A percentile compares a stretch with the other conserved stretches of the same genome.
Conservation (phyloP, 2,113 vertebrate species). For the Xiphias gladius region DNA sequence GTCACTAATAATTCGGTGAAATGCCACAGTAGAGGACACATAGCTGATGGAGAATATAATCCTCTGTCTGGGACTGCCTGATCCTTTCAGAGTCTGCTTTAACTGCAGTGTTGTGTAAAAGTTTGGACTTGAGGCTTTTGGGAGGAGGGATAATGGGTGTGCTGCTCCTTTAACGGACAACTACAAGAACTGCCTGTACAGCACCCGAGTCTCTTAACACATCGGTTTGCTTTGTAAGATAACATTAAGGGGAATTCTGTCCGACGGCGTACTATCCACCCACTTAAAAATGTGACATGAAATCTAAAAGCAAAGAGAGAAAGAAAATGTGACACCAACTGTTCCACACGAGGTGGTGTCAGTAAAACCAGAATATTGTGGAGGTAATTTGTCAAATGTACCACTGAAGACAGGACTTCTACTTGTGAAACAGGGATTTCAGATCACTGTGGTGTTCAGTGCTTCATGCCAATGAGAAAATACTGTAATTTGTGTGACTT, state of each 20-base stretch:
- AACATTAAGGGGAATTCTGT: not conserved
- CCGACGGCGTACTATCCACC: not conserved
- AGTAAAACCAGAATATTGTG: not conserved
- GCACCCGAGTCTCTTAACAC: constrained; percentile 18
- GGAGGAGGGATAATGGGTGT: constrained; percentile 9
- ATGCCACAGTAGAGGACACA: not conserved
- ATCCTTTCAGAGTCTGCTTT: constrained; percentile 17
- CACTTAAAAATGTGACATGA: not conserved
- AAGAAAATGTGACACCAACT: not conserved
- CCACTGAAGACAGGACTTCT: not conserved
- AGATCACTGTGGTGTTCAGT: no score
- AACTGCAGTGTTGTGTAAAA: constrained; percentile 51
- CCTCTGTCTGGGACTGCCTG: not conserved
- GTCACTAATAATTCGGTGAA: not conserved
- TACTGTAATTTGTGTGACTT: no score
- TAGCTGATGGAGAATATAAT: not conserved
- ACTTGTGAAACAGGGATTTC: not conserved
- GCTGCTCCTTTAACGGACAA: constrained; percentile 33
- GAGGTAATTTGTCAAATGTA: not conserved
- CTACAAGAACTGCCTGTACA: not conserved
- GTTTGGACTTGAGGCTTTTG: not conserved
- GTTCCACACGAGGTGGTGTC: not conserved
- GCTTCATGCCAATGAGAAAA: no score
- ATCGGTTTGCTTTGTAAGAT: not conserved
- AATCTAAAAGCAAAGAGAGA: not conserved